Conservation (phyloP, 2,888 invertebrate species). For the Corbicula japonica region DNA sequence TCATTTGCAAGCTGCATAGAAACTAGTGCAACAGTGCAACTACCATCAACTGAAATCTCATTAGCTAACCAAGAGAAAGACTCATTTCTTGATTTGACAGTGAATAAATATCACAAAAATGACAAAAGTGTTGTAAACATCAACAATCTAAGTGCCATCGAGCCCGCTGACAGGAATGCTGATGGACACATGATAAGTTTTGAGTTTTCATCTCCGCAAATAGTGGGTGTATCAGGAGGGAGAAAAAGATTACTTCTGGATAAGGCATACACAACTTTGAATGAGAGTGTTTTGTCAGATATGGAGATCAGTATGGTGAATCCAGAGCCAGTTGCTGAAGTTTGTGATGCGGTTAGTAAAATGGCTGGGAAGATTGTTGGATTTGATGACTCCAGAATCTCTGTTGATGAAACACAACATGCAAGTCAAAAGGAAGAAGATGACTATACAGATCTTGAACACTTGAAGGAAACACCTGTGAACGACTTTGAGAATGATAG, state of each 20-base stretch:
- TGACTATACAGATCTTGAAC: no score
- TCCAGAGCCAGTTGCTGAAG: no score
- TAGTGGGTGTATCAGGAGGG: slow-evolving; percentile 3
- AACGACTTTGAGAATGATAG: no score
- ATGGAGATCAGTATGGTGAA: not conserved
- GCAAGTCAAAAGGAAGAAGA: no score
- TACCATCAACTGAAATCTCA: no score
- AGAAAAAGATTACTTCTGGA: slow-evolving; percentile 13
- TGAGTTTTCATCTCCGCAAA: not conserved
- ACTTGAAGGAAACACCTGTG: no score
- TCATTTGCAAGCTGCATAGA: no score
- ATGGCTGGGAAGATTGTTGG: no score
- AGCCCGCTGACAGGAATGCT: not conserved
- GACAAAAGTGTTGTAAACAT: slow-evolving; percentile 19
- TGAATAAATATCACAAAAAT: not conserved
- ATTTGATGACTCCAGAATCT: no score
- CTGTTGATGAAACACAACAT: no score
- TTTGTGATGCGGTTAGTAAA: no score
- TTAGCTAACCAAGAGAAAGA: slow-evolving; percentile 13
- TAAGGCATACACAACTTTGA: slow-evolving; percentile 10
- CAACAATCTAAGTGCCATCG: slow-evolving; percentile 14
- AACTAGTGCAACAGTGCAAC: no score
- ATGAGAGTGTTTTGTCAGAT: slow-evolving; percentile 14
- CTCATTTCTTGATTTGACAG: slow-evolving; percentile 23
- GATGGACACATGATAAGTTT: not conserved